These are phyloP conservation scores for Cheilosia impressa DNA, from an alignment of 2,888 invertebrate genomes.

Conservation along the genomic window DNA sequence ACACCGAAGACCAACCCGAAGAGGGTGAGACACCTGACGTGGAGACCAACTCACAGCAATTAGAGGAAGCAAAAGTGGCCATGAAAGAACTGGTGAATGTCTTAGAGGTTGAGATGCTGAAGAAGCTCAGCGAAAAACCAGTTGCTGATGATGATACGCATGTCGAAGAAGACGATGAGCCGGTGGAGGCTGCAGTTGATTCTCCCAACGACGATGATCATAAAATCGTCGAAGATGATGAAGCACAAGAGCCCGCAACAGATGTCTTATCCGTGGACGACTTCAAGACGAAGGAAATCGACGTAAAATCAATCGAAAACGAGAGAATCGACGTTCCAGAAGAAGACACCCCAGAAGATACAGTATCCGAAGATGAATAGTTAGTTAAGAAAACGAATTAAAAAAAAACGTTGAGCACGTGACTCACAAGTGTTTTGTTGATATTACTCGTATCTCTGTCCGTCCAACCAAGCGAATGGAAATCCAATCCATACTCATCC, in stretches of 20 bases:
- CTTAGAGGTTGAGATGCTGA: slow-evolving; percentile 48
- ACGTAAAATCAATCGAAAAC: slow-evolving; percentile 53
- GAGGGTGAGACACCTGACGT: slow-evolving; percentile 2
- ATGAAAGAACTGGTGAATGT: slow-evolving; percentile 51
- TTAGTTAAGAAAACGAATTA: slow-evolving; percentile 40
- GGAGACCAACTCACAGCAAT: slow-evolving; percentile 1
- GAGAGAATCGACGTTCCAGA: slow-evolving; percentile 55
- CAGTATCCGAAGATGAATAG: slow-evolving; percentile 50
- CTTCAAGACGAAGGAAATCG: slow-evolving; percentile 62
- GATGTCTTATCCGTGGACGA: slow-evolving; percentile 62
- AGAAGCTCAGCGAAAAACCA: slow-evolving; percentile 30
- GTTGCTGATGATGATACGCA: slow-evolving; percentile 3
- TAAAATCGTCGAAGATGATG: slow-evolving; percentile 13
- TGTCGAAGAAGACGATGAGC: background rate
- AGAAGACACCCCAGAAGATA: slow-evolving; percentile 33
- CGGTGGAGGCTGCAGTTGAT: background rate
- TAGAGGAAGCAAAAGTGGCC: slow-evolving; percentile 44
- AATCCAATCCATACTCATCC: background rate
- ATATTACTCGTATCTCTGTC: background rate
- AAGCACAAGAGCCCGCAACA: slow-evolving; percentile 40
- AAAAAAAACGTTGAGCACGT: slow-evolving; percentile 21
- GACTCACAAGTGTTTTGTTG: slow-evolving; percentile 41
- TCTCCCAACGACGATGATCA: background rate
- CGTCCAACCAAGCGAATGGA: background rate
- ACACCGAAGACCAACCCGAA: slow-evolving; percentile 17